These are phyloP conservation scores for Macrotrachela quadricornifera DNA, from an alignment of 1,140 invertebrate species.

Conservation along the genomic window DNA sequence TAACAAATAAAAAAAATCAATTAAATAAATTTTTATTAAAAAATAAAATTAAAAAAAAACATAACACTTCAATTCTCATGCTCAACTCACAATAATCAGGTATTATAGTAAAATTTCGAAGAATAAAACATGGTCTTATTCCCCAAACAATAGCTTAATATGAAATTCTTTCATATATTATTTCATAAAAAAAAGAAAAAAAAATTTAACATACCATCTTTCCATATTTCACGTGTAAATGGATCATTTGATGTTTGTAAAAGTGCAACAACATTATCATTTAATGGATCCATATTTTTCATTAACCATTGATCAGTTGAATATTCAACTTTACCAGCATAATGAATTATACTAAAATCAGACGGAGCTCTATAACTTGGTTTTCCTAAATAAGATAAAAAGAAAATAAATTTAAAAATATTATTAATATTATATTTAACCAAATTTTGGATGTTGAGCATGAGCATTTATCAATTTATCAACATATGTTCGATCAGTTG, in stretches of 20 bases:
- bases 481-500: conserved; percentile 92
- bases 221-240: conserved; percentile 91
- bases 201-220: conserved; percentile 53
- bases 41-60: too few relatives aligned
- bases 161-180: too few relatives aligned
- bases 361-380: conserved; percentile 84
- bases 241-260: conserved; percentile 80
- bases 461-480: conserved; percentile 88
- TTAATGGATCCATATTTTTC: conserved; percentile 99
- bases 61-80: too few relatives aligned
- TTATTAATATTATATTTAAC: conserved; percentile 20
- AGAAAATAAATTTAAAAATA: too few relatives aligned
- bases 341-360: conserved; percentile 91
- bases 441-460: conserved; percentile 80
- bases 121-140: too few relatives aligned
- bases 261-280: conserved; percentile 92
- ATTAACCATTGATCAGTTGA: conserved; percentile 90
- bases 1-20: too few relatives aligned
- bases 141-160: too few relatives aligned
- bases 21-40: too few relatives aligned
- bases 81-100: too few relatives aligned
- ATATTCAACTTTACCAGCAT: conserved; percentile 96
- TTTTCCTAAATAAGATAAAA: conserved; percentile 34
- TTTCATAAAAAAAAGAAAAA: too few relatives aligned
- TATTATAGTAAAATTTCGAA: too few relatives aligned